A percentile compares a stretch with the other conserved stretches of the same genome.
These are phyloP conservation scores for Gila robusta DNA, from an alignment of 2,797 vertebrate genomes.

Conservation along the genomic window DNA sequence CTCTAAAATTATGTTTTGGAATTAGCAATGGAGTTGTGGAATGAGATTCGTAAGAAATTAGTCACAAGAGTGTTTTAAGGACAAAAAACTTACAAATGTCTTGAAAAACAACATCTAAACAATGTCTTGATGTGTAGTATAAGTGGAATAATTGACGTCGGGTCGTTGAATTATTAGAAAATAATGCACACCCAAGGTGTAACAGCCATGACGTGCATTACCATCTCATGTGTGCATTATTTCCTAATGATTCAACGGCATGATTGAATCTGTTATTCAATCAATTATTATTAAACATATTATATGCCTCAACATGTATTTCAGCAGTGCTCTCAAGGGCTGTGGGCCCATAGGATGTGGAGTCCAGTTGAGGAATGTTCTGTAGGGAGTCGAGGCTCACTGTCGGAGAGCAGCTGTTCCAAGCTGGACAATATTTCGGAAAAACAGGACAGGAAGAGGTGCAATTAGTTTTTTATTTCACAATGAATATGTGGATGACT, in stretches of 20 bases:
- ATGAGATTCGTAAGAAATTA: neutral
- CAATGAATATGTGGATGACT: neutral
- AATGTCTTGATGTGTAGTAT: neutral
- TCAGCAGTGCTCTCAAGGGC: constrained; percentile 38
- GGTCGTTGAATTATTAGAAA: neutral
- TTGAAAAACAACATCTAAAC: neutral
- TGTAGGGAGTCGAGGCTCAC: constrained; percentile 17
- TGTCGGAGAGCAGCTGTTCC: constrained; percentile 32
- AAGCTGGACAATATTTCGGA: constrained; percentile 32
- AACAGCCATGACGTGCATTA: too few species aligned
- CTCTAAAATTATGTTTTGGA: neutral
- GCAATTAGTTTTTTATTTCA: constrained; percentile 25
- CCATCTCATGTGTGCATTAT: too few species aligned
- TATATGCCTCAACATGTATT: constrained; percentile 15
- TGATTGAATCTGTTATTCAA: too few species aligned
- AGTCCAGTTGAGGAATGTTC: constrained; percentile 47
- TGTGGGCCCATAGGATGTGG: constrained; percentile 35
- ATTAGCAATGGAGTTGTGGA: neutral
- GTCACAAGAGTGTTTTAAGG: neutral
- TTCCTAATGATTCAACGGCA: neutral
- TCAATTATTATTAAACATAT: neutral
- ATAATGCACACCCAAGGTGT: too few species aligned
- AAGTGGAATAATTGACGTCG: neutral
- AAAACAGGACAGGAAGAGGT: constrained; percentile 38
- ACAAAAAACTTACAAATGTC: neutral